phyloP scores from a whole-genome alignment of 2,113 vertebrate species.

The Ctenomys sociabilis region DNA sequence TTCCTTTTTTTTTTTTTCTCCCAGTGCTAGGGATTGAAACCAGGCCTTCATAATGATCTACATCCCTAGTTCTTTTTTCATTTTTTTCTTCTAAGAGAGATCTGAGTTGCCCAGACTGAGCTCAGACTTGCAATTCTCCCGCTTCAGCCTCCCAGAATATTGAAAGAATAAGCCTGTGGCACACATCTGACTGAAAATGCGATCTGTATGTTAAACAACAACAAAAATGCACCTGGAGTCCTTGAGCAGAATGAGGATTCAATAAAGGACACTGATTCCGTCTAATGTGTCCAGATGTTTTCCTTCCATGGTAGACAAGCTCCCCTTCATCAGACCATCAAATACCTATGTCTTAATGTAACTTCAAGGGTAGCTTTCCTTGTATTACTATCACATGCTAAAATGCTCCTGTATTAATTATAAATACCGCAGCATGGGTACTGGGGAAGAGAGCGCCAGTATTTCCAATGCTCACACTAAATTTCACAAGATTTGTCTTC shows the following conservation, averaged over 20 bases:
- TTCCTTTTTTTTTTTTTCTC: background rate
- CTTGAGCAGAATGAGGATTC: too few relatives aligned
- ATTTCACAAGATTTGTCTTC: background rate
- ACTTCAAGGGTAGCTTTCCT: background rate
- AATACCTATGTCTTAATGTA: background rate
- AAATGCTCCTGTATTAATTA: background rate
- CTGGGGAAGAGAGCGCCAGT: background rate
- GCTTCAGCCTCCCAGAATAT: too few relatives aligned
- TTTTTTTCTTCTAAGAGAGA: background rate
- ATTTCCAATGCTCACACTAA: background rate
- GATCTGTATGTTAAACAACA: too few relatives aligned
- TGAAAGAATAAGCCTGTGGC: too few relatives aligned
- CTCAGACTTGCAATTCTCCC: background rate
- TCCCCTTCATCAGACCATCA: background rate
- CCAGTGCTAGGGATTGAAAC: background rate
- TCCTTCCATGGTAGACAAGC: too few relatives aligned
- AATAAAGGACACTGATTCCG: too few relatives aligned
- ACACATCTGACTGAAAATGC: too few relatives aligned
- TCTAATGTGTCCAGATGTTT: too few relatives aligned
- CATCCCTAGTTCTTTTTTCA: background rate
- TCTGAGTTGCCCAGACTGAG: background rate
- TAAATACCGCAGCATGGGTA: background rate
- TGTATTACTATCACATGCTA: background rate
- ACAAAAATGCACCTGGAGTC: too few relatives aligned
- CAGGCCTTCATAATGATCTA: background rate